Percentiles rank a stretch among this genome's conserved stretches.
Evolutionary conservation across 2,888 invertebrate species (phyloP).

Genomic region (Galeopsomyia nigrocyanea): DNA sequence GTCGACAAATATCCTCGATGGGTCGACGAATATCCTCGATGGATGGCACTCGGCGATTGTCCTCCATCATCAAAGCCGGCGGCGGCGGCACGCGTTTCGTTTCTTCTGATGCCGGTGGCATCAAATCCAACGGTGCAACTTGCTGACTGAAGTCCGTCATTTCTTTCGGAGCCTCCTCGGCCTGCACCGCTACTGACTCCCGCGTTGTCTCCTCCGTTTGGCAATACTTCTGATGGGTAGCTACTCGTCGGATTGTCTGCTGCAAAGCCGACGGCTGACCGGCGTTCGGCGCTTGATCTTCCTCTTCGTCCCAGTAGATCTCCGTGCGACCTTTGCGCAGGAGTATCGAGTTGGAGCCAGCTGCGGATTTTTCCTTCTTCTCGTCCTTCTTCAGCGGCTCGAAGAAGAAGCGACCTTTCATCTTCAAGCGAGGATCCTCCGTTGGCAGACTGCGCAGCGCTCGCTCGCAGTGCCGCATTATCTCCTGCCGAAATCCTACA

Average conservation of each 20-base stretch:
- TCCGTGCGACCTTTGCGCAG: constrained; percentile 59
- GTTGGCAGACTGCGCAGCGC: constrained; percentile 63
- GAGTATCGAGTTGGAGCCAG: constrained; percentile 62
- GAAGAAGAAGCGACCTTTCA: constrained; percentile 66
- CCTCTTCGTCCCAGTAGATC: constrained; percentile 61
- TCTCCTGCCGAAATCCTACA: constrained; percentile 66
- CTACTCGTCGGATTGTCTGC: constrained; percentile 22
- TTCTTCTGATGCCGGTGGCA: constrained; percentile 26
- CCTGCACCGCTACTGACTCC: constrained; percentile 53
- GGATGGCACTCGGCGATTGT: constrained; percentile 2
- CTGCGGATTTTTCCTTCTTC: constrained; percentile 47
- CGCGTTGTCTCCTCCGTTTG: constrained; percentile 61
- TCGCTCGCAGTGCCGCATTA: constrained; percentile 64
- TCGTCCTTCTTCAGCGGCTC: constrained; percentile 56
- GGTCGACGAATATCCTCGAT: constrained; percentile 2
- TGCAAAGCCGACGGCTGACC: constrained; percentile 44
- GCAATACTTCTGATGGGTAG: constrained; percentile 64
- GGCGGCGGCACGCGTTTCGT: not conserved
- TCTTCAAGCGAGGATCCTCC: constrained; percentile 64
- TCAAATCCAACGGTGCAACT: constrained; percentile 51
- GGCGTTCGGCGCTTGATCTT: constrained; percentile 40
- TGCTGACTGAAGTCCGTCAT: constrained; percentile 54
- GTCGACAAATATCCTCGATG: not conserved
- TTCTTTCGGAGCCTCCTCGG: constrained; percentile 40
- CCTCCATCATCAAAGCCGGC: constrained; percentile 14